Evolutionary conservation across 2,797 vertebrate species (phyloP).

Genomic region (Tokudaia tokunoshimensis): DNA sequence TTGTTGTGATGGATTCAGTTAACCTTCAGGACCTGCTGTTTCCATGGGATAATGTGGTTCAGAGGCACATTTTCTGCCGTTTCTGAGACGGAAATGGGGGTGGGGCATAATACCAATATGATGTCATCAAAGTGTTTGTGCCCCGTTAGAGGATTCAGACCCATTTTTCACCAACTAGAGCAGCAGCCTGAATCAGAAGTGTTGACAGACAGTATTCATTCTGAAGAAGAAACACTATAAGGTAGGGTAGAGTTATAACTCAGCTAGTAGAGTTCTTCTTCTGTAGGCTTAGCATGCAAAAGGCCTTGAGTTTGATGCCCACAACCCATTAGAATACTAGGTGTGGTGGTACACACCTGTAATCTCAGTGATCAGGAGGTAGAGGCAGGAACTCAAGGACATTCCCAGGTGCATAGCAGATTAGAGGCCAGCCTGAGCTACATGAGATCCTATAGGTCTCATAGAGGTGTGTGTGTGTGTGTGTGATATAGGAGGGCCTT

Average conservation of each 20-base stretch:
- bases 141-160: neutral
- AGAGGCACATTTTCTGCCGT: neutral
- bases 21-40: neutral
- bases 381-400: neutral
- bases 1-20: neutral
- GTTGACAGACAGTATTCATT: neutral
- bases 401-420: neutral
- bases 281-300: neutral
- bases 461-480: neutral
- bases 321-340: neutral
- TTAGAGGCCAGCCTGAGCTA: neutral
- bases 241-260: neutral
- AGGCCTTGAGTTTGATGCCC: neutral
- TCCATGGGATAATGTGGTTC: neutral
- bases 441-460: neutral
- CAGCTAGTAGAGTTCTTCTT: neutral
- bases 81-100: neutral
- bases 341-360: neutral
- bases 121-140: neutral
- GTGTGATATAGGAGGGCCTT: neutral
- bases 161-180: neutral
- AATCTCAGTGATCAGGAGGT: neutral
- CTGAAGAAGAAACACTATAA: neutral
- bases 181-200: neutral
- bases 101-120: neutral